Percentiles rank a stretch among this genome's conserved stretches.
These are phyloP conservation scores for Dissostichus mawsoni DNA, from an alignment of 2,113 vertebrate species.

Conservation along the genomic window DNA sequence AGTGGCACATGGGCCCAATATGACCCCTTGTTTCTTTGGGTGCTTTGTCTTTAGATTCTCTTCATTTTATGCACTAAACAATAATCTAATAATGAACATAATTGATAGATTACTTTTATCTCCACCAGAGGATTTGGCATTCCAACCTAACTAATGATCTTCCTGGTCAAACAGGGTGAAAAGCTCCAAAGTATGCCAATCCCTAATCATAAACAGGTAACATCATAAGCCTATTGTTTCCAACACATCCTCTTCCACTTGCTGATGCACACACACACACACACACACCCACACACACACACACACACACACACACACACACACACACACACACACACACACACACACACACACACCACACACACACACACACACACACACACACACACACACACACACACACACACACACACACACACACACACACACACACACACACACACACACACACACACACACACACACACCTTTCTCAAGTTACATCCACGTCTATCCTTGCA, in stretches of 20 bases:
- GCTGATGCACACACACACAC: not conserved
- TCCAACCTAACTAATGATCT: not conserved
- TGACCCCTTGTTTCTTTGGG: not conserved
- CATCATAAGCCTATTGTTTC: not conserved
- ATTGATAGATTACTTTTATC: conserved; percentile 13
- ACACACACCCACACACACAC: conserved; percentile 10
- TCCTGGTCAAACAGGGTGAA: conserved; percentile 13
- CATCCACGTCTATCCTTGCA: not conserved
- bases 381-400: too few relatives aligned
- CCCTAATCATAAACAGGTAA: not conserved
- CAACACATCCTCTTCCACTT: not conserved
- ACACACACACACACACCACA: too few relatives aligned
- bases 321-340: too few relatives aligned
- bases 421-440: too few relatives aligned
- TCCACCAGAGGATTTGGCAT: conserved; percentile 9
- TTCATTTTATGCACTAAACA: not conserved
- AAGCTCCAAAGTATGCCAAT: not conserved
- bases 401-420: too few relatives aligned
- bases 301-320: too few relatives aligned
- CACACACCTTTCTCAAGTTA: conserved; percentile 14
- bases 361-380: too few relatives aligned
- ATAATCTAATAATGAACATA: not conserved
- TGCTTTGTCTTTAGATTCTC: not conserved
- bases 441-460: conserved; percentile 16
- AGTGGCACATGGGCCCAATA: not conserved